Base-by-base conservation (phyloP, 2,113 vertebrate genomes). In the Ardeotis arabs region DNA sequence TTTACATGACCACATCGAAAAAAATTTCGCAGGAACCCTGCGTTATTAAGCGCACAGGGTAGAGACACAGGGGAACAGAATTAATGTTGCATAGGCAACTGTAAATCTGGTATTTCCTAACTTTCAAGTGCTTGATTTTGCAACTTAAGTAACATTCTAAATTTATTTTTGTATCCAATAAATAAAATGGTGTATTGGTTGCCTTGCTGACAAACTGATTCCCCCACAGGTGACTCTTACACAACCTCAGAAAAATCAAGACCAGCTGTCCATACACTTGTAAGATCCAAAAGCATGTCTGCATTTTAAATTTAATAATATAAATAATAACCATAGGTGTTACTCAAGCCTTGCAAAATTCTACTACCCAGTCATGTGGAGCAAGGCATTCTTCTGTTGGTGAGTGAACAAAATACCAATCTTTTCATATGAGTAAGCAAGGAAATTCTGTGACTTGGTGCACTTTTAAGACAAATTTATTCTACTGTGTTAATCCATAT, bases 41-140 rank as follows among this genome's bases (percentile, higher is more conserved):
- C 53, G 89, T 93, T 96, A 85, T 95, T 94, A 93, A 95, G 75
- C 22, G 37, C 70, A 76, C 33, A 74, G 59, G 13, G 55, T 35
- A 84, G 78, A 91, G 56, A 31, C 94, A 83, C 90, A 79, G 49
- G 92, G 89, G 89, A 96, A 56, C 92, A 92, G 80, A 96, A 95
- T 93, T 95, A 92, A 96, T 92, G 95, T 92, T 92, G 90, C 89
- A 95, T 69, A 94, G 84, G 95, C 91, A 94, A 96, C 90, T 93
- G 94, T 96, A 96, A 97, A 95, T 96, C 94, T 95, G 87, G 94
- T 60, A 95, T 96, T 96, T 97, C 92, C 94, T 82, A 96, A 89
- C 92, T 93, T 96, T 89, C 77, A 91, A 91, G 81, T 72, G 55
- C 89, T 91, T 95, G 53, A 94, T 92, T 95, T 89, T 91, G 96